phyloP scores from a whole-genome alignment of 2,113 vertebrate genomes.

The Anarhynchus alexandrinus region DNA sequence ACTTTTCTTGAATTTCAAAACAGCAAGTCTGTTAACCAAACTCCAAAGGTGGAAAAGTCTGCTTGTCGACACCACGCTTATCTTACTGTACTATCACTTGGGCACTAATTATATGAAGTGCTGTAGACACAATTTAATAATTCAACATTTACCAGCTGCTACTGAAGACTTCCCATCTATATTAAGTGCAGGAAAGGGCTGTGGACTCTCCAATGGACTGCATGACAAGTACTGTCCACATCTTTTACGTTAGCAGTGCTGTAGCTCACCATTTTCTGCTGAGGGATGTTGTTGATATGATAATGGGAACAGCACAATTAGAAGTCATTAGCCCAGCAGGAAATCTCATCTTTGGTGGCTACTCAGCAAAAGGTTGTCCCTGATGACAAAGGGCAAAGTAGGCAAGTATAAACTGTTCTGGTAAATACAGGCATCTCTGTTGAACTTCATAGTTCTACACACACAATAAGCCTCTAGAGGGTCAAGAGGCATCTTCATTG shows the following conservation, averaged over 20 bases:
- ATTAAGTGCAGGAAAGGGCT: not conserved
- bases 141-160: constrained; percentile 19
- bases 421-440: not conserved
- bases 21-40: constrained; percentile 19
- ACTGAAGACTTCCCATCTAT: not conserved
- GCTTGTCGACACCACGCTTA: not conserved
- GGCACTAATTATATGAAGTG: constrained; percentile 36
- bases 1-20: constrained; percentile 52
- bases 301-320: not conserved
- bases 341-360: not conserved
- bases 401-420: not conserved
- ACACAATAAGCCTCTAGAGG: not conserved
- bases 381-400: not conserved
- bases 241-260: not conserved
- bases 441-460: not conserved
- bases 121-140: constrained; percentile 49
- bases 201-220: not conserved
- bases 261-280: not conserved
- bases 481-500: not conserved
- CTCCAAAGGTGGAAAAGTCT: not conserved
- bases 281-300: not conserved
- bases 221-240: not conserved
- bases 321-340: not conserved
- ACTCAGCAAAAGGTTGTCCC: not conserved
- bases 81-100: not conserved